These are phyloP conservation scores for Mythimna albipuncta DNA, from an alignment of 2,888 invertebrate species.

Conservation along the genomic window DNA sequence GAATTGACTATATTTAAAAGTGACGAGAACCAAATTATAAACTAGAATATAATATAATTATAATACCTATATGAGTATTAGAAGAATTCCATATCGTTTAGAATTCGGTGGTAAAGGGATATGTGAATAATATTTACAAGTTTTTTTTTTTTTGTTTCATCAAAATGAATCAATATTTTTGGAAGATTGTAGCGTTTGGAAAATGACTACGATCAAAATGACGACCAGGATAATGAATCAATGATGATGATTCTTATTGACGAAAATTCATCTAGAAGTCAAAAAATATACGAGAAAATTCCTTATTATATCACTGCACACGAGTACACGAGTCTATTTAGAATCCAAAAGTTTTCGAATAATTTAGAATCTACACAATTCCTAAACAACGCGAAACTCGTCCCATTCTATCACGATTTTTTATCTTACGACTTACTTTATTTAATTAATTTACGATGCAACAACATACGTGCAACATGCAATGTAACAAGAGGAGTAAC, in stretches of 20 bases:
- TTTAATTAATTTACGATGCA: constrained; percentile 20
- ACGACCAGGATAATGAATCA: constrained; percentile 4
- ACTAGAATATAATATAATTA: constrained; percentile 51
- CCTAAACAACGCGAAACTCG: constrained; percentile 55
- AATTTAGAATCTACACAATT: constrained; percentile 57
- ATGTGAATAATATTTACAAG: constrained; percentile 72
- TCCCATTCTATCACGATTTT: constrained; percentile 48
- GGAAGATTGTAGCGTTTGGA: not conserved
- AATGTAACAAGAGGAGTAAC: constrained; percentile 14
- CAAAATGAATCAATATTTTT: constrained; percentile 20
- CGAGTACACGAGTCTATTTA: constrained; percentile 50
- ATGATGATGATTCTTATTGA: constrained; percentile 45
- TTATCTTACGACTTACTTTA: constrained; percentile 21
- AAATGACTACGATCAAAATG: not conserved
- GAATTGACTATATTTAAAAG: constrained; percentile 83
- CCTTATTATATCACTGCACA: constrained; percentile 61
- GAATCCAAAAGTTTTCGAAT: constrained; percentile 43
- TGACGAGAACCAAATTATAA: constrained; percentile 83
- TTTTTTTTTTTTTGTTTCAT: constrained; percentile 22
- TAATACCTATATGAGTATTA: constrained; percentile 81
- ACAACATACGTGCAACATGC: constrained; percentile 19
- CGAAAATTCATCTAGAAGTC: constrained; percentile 60
- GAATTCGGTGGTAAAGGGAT: constrained; percentile 85
- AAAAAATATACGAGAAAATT: constrained; percentile 64
- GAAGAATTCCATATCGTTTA: constrained; percentile 72